A percentile compares a stretch with the other conserved stretches of the same genome.
Evolutionary conservation across 2,797 vertebrate species (phyloP).

Genomic region (Halcyon smyrnensis): DNA sequence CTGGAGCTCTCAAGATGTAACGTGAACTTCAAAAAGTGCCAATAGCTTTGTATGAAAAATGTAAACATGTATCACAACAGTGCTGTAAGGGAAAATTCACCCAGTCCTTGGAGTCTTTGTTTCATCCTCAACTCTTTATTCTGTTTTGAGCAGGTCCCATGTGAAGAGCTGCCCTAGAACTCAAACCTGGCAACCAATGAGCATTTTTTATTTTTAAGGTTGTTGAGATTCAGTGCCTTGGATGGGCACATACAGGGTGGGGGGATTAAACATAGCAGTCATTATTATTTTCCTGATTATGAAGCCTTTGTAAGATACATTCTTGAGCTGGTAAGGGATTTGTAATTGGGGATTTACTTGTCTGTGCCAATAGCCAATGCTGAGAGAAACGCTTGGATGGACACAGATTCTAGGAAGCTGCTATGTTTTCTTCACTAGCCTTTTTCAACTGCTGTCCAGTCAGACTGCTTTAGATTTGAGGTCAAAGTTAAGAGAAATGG

Average conservation of each 20-base stretch:
- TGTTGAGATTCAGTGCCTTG: background rate
- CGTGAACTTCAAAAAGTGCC: background rate
- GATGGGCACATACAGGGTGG: background rate
- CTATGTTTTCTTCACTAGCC: background rate
- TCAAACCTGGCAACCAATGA: background rate
- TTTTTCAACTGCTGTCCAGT: background rate
- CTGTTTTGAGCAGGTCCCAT: background rate
- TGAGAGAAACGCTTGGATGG: background rate
- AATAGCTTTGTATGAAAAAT: background rate
- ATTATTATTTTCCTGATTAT: background rate
- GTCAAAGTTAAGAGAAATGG: background rate
- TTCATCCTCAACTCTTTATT: background rate
- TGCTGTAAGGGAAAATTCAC: background rate
- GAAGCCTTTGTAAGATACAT: background rate
- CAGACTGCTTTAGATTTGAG: background rate
- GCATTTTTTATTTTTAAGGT: background rate
- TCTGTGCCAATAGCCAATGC: background rate
- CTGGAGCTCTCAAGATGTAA: background rate
- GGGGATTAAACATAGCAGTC: background rate
- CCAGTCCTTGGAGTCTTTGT: background rate
- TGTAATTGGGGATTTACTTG: background rate
- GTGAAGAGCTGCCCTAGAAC: background rate
- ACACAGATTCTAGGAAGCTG: background rate
- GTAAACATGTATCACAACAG: background rate
- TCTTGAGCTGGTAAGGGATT: background rate